phyloP scores from a whole-genome alignment of 2,797 vertebrate species.

The Tauraco hartlaubi region DNA sequence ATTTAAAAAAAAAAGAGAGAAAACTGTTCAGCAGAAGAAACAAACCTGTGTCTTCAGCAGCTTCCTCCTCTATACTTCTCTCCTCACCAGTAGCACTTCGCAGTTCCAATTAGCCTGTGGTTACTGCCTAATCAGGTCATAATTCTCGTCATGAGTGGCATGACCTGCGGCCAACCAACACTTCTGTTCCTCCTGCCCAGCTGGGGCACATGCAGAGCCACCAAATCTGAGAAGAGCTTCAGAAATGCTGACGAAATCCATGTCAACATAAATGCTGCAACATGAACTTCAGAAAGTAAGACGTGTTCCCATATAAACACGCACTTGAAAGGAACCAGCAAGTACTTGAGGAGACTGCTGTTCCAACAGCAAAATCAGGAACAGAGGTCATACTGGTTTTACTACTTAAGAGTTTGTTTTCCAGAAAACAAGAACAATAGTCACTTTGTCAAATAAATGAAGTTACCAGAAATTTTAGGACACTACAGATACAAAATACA shows the following conservation, averaged over 20 bases:
- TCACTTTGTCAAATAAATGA: neutral
- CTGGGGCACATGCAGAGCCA: neutral
- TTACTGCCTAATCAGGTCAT: neutral
- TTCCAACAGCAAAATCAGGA: neutral
- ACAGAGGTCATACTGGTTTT: neutral
- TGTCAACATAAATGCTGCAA: neutral
- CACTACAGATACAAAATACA: neutral
- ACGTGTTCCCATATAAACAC: fast-evolving
- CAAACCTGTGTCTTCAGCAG: neutral
- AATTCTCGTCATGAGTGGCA: neutral
- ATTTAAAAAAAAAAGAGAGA: neutral
- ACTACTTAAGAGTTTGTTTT: neutral
- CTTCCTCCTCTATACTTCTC: neutral
- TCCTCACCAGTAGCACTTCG: neutral
- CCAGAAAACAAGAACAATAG: neutral
- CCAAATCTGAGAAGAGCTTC: neutral
- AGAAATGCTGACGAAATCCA: fast-evolving
- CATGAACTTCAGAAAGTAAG: neutral
- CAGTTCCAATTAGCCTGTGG: neutral
- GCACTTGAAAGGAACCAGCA: neutral
- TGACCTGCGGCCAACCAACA: neutral
- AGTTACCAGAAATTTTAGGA: neutral
- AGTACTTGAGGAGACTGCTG: neutral
- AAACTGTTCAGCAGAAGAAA: neutral
- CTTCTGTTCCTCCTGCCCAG: neutral